Percentiles rank a stretch among this genome's conserved stretches.
phyloP scores from a whole-genome alignment of 2,797 vertebrate genomes.

The Hydrophis major region DNA sequence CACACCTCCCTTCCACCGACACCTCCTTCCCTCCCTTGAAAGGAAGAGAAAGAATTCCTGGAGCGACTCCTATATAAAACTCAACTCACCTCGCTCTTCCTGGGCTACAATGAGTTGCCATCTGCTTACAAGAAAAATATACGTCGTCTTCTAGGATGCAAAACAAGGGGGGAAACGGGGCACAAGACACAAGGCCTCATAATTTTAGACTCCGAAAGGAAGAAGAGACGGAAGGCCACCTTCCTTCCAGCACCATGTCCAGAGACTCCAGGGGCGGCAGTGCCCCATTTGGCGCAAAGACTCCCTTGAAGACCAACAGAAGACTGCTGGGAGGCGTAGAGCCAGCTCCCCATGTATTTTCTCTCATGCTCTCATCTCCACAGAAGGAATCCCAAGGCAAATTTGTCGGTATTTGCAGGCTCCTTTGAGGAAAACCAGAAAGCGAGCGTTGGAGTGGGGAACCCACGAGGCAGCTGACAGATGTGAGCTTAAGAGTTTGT shows the following conservation, averaged over 20 bases:
- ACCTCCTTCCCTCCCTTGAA: background rate
- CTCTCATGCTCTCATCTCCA: conserved; percentile 8
- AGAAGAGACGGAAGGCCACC: background rate
- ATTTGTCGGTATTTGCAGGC: background rate
- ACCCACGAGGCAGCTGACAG: conserved; percentile 21
- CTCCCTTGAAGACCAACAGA: background rate
- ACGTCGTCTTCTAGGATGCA: conserved; percentile 27
- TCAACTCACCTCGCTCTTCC: background rate
- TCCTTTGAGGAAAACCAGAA: background rate
- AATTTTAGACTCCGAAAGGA: conserved; percentile 1
- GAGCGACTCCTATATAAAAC: background rate
- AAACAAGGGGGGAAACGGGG: conserved; percentile 10
- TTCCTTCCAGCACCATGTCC: background rate
- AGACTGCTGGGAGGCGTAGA: background rate
- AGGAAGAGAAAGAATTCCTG: background rate
- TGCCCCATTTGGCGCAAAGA: conserved; percentile 1
- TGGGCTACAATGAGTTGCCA: conserved; percentile 3
- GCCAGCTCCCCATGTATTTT: conserved; percentile 25
- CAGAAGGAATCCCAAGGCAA: background rate
- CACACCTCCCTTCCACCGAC: fast-evolving
- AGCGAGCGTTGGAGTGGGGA: background rate
- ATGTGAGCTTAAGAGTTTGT: background rate
- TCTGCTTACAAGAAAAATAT: conserved; percentile 26
- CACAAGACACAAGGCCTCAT: background rate
- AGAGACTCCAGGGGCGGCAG: background rate